Base-by-base conservation (phyloP, 2,888 invertebrate genomes). In the Dioctria rufipes region DNA sequence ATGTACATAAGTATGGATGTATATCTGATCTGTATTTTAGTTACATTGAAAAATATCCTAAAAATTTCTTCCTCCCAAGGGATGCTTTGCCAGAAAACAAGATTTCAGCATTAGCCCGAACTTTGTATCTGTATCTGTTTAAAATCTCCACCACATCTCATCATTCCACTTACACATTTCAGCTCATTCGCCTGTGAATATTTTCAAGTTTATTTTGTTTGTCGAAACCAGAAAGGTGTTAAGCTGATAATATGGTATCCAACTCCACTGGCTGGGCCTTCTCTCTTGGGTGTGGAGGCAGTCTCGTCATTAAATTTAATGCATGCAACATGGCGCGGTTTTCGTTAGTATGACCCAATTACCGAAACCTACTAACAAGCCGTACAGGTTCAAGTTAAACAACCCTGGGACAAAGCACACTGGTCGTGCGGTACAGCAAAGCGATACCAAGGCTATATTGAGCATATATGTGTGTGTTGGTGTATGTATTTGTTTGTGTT, bases 321-420 rank as follows among this genome's bases (percentile, higher is more conserved):
- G 75, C 75, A 75, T 75, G 75, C 75, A 75, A 75, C 75, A 75
- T 75, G 75, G 75, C 75, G 75, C 75, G 75, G 75, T 75, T 75
- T 25, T 49, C 58, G 75, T 75, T 60, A 61, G 75, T 75, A 61
- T 75, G 75, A 75, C 75, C 75, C 75, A 75, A 75, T 75, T 75
- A 75, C 75, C 25, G 39, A 75, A 60, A 75, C 75, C 75, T 54
- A 37, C 54, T 39, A 11, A 37, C 13, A 25, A 37, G 54, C 39
- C 75, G 58, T 40, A 13, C 61, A 11, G 61, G 46, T 13, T 51
- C 65, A 60, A 25, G 13, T 60, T 60, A 60, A 60, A 60, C 25
- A 60, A 25, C 25, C 25, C 60, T 6, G n/a, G 60, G 60, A 60
- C n/a, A n/a, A 6, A 60, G 3, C 25, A 60, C 25, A n/a, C 25